Conservation (phyloP, 2,797 vertebrate species). For the Distichodus sexfasciatus region DNA sequence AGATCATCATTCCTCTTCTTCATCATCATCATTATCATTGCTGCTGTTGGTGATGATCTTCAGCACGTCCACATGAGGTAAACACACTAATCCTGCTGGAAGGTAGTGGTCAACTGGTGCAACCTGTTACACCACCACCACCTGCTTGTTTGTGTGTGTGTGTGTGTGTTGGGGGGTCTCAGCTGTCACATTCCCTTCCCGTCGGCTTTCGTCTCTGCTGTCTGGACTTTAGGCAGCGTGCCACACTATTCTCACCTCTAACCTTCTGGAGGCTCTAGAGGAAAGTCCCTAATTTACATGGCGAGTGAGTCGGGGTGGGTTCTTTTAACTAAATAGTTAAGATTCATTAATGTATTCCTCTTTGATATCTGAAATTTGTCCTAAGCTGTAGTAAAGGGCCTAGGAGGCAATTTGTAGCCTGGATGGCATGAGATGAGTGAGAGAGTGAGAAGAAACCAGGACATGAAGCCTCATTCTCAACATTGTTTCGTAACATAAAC, state of each 20-base stretch:
- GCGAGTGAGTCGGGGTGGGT: not conserved
- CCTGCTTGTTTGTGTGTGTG: no score
- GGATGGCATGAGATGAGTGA: no score
- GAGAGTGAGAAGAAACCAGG: no score
- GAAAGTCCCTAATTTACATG: constrained; percentile 16
- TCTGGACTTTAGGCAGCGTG: constrained; percentile 53
- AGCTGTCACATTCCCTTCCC: constrained; percentile 38
- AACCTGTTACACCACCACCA: constrained; percentile 44
- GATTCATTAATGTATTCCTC: no score
- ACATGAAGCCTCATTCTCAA: no score
- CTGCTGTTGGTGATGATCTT: constrained; percentile 49
- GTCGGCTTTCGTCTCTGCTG: not conserved
- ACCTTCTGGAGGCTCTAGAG: constrained; percentile 21
- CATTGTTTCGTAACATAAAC: no score
- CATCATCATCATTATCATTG: constrained; percentile 62
- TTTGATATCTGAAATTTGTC: no score
- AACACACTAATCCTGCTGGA: constrained; percentile 59
- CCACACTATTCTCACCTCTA: constrained; percentile 62
- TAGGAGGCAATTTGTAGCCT: no score
- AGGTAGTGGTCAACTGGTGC: constrained; percentile 41
- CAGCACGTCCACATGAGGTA: constrained; percentile 36
- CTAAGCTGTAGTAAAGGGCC: no score
- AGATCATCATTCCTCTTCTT: no score
- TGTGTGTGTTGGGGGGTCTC: constrained; percentile 47
- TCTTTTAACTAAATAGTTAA: no score